phyloP scores from a whole-genome alignment of 2,797 vertebrate genomes.

The Urophycis tenuis region DNA sequence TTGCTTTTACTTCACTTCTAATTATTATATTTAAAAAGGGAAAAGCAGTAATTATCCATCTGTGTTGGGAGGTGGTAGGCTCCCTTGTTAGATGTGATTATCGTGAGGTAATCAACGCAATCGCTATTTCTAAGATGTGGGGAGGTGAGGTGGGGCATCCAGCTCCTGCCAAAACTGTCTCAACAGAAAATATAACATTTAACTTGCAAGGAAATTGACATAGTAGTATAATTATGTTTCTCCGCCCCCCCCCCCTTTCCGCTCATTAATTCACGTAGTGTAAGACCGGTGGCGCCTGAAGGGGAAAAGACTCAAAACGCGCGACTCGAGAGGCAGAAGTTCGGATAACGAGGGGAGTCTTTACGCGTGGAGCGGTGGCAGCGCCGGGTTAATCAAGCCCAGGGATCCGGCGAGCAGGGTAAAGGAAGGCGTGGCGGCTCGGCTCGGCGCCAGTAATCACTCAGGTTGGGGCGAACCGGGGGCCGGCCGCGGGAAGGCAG shows the following conservation, averaged over 20 bases:
- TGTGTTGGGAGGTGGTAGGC: slow-evolving; percentile 18
- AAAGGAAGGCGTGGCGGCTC: no score
- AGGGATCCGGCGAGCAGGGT: no score
- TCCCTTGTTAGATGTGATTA: slow-evolving; percentile 1
- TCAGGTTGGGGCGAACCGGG: no score
- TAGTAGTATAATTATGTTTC: not conserved
- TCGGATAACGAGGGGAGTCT: no score
- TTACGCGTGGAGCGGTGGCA: no score
- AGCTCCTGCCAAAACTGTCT: not conserved
- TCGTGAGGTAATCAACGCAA: not conserved
- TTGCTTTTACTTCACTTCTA: not conserved
- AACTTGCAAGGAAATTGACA: not conserved
- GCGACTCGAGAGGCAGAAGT: no score
- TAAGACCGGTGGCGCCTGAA: no score
- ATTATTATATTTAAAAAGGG: slow-evolving; percentile 24
- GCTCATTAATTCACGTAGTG: not conserved
- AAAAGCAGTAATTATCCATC: slow-evolving; percentile 46
- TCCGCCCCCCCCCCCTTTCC: not conserved
- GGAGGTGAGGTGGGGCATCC: not conserved
- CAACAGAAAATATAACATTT: not conserved
- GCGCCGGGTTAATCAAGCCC: no score
- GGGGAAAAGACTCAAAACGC: no score
- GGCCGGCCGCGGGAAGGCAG: no score
- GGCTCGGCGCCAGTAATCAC: no score
- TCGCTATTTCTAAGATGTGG: not conserved